A percentile compares a stretch with the other conserved stretches of the same genome.
These are phyloP conservation scores for Chionodraco myersi DNA, from an alignment of 2,113 vertebrate species.

Conservation along the genomic window DNA sequence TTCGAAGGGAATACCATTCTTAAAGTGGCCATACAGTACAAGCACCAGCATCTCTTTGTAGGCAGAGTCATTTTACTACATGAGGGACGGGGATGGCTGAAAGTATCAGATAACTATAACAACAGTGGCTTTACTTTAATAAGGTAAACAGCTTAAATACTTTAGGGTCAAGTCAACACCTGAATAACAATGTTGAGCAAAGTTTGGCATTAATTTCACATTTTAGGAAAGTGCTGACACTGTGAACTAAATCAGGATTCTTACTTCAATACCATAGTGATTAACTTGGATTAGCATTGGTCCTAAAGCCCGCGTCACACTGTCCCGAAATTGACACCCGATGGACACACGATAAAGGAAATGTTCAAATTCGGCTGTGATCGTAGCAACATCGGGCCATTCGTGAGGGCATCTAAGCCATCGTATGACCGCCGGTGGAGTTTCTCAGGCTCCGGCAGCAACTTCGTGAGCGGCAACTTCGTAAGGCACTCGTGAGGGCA, in stretches of 20 bases:
- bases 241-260: not conserved
- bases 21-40: conserved; percentile 13
- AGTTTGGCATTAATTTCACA: not conserved
- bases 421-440: too few species aligned
- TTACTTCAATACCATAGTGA: not conserved
- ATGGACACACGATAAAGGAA: too few species aligned
- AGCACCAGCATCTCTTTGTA: conserved; percentile 25
- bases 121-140: conserved; percentile 9
- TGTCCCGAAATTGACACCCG: too few species aligned
- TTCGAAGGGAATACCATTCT: conserved; percentile 16
- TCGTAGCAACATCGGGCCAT: too few species aligned
- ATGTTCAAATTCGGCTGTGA: too few species aligned
- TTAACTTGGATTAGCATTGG: conserved; percentile 12
- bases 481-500: too few species aligned
- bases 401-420: too few species aligned
- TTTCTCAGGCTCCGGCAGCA: too few species aligned
- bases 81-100: not conserved
- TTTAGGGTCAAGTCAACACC: conserved; percentile 1
- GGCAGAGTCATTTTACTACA: conserved; percentile 1
- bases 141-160: conserved; percentile 7
- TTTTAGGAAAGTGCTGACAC: not conserved
- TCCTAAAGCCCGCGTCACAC: too few species aligned
- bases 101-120: not conserved
- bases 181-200: not conserved
- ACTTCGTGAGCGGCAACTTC: too few species aligned